phyloP scores from a whole-genome alignment of 2,113 vertebrate genomes.

The Pavo muticus region DNA sequence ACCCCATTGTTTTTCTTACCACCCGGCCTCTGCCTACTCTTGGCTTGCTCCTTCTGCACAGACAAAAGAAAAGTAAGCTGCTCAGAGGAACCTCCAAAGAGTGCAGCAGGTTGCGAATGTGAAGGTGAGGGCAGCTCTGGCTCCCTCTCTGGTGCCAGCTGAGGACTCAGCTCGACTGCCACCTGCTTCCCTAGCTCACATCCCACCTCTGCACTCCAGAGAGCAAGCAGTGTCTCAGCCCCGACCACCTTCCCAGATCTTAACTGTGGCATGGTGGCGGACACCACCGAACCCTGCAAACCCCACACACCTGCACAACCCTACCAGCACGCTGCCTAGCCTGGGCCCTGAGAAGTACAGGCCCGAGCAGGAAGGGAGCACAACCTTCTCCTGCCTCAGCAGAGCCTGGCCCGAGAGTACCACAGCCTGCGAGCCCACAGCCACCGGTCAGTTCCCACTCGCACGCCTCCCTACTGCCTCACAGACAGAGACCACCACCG shows the following conservation, averaged over 20 bases:
- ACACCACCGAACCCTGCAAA: background rate
- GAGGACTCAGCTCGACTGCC: background rate
- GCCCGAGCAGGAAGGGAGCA: rapidly evolving
- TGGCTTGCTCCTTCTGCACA: background rate
- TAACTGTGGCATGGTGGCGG: background rate
- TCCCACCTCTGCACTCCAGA: rapidly evolving
- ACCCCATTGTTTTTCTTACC: background rate
- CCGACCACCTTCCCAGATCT: background rate
- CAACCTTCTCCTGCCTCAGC: background rate
- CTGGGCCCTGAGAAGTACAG: rapidly evolving
- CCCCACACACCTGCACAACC: rapidly evolving
- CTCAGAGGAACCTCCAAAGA: rapidly evolving
- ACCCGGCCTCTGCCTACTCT: background rate
- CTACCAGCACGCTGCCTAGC: background rate
- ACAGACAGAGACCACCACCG: background rate
- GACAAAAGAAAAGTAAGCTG: background rate
- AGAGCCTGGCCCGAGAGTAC: background rate
- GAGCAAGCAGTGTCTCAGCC: background rate
- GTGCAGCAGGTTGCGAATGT: rapidly evolving
- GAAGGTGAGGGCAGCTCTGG: background rate
- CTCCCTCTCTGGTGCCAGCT: background rate
- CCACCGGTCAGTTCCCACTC: background rate
- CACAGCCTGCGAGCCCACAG: background rate
- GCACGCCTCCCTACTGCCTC: background rate
- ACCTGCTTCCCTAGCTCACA: rapidly evolving